Evolutionary conservation across 2,113 vertebrate genomes (phyloP).

Genomic region (Actenoides lindsayi): DNA sequence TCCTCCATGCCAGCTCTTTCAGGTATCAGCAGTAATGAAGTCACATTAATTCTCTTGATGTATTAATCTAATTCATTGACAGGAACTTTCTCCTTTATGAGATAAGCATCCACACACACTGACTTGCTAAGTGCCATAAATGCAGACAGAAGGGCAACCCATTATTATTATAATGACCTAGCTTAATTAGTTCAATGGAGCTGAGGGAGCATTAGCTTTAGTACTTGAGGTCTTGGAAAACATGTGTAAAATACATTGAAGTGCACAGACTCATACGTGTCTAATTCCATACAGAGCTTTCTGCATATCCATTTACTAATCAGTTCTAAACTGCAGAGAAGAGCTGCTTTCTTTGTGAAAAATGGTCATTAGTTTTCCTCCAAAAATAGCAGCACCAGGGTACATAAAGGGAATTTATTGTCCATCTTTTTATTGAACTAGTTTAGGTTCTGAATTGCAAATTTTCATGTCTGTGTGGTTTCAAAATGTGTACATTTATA

Average conservation of each 20-base stretch:
- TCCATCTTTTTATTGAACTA: not conserved
- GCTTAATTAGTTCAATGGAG: constrained; percentile 52
- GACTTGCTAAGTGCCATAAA: constrained; percentile 60
- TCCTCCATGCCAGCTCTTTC: constrained; percentile 1
- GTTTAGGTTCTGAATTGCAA: not conserved
- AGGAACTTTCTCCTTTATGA: constrained; percentile 29
- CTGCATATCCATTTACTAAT: constrained; percentile 37
- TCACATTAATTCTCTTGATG: constrained; percentile 56
- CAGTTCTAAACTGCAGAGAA: constrained; percentile 24
- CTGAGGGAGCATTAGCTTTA: constrained; percentile 54
- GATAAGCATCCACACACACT: not conserved
- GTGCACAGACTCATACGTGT: constrained; percentile 5
- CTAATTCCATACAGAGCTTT: constrained; percentile 1
- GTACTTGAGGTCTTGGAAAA: constrained; percentile 32
- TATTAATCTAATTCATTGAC: constrained; percentile 61
- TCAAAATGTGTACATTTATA: not conserved
- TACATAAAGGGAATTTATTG: not conserved
- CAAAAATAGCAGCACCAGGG: constrained; percentile 17
- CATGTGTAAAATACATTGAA: constrained; percentile 39
- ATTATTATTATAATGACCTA: constrained; percentile 49
- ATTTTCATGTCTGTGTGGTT: not conserved
- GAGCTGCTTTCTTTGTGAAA: constrained; percentile 19
- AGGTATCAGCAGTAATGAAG: constrained; percentile 55
- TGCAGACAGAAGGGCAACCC: constrained; percentile 29
- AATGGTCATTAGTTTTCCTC: constrained; percentile 5